Conservation (phyloP, 2,113 vertebrate genomes). For the Rhynchomys soricoides region DNA sequence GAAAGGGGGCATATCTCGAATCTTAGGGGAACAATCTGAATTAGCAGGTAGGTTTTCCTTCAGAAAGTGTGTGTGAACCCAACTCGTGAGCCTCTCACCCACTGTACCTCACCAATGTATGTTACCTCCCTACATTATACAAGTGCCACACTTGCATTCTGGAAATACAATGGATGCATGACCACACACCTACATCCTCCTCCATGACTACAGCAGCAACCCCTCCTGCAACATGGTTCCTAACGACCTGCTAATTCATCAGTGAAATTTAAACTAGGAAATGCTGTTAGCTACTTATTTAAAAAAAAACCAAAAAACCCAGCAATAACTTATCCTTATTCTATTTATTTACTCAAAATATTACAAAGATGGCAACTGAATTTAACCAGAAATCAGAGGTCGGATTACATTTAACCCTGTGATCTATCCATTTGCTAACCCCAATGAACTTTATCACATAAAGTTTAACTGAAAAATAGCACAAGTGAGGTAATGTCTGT, state of each 20-base stretch:
- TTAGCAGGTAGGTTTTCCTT: neutral
- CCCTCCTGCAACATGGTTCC: neutral
- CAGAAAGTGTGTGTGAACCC: neutral
- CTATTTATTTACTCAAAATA: neutral
- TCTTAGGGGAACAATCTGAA: neutral
- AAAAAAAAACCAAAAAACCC: neutral
- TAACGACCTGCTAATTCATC: neutral
- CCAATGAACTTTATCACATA: neutral
- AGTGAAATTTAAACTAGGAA: neutral
- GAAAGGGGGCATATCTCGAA: neutral
- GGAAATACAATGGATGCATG: neutral
- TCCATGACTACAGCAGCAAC: neutral
- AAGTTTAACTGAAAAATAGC: neutral
- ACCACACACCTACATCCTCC: neutral
- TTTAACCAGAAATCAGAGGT: neutral
- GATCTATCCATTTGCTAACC: conserved; percentile 19
- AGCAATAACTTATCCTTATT: neutral
- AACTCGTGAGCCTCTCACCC: neutral
- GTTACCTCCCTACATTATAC: neutral
- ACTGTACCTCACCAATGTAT: neutral
- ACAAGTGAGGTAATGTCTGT: conserved; percentile 18
- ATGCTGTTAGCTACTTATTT: neutral
- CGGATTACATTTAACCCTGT: neutral
- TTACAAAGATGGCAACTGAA: neutral
- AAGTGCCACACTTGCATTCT: neutral